phyloP scores from a whole-genome alignment of 2,797 vertebrate species.

The Hydrocynus forskahlii region DNA sequence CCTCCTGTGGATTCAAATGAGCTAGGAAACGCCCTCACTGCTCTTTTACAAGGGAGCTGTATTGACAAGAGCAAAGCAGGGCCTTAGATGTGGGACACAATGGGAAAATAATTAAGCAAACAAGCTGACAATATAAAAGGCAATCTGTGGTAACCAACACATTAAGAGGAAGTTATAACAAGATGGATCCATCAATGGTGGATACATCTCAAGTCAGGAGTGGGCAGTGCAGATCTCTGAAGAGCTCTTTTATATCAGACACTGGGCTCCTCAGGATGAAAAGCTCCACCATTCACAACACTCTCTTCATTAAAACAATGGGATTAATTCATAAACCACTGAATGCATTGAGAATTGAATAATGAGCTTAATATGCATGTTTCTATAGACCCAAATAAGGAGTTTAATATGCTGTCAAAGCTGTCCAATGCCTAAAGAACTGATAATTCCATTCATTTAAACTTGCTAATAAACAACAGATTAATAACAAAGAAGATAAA shows the following conservation, averaged over 20 bases:
- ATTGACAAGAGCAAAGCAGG: conserved; percentile 26
- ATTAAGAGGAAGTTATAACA: conserved; percentile 83
- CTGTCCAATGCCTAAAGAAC: neutral
- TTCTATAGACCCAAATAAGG: conserved; percentile 11
- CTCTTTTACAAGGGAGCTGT: conserved; percentile 66
- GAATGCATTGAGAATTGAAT: conserved; percentile 44
- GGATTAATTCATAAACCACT: conserved; percentile 61
- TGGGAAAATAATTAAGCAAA: conserved; percentile 79
- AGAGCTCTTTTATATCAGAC: conserved; percentile 74
- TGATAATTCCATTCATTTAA: too few relatives aligned
- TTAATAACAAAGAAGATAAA: too few relatives aligned
- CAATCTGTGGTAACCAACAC: conserved; percentile 72
- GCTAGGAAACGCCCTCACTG: conserved; percentile 8
- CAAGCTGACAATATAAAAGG: conserved; percentile 74
- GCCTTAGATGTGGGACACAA: conserved; percentile 79
- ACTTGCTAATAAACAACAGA: too few relatives aligned
- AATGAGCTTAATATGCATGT: conserved; percentile 51
- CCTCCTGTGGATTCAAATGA: conserved; percentile 1
- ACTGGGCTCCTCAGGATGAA: conserved; percentile 74
- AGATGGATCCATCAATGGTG: conserved; percentile 76
- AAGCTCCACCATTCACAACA: conserved; percentile 68
- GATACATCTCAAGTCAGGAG: conserved; percentile 77
- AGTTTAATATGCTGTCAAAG: conserved; percentile 28
- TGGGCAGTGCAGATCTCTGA: conserved; percentile 62
- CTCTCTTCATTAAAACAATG: conserved; percentile 77